A percentile compares a stretch with the other conserved stretches of the same genome.
Evolutionary conservation across 2,888 invertebrate genomes (phyloP).

Genomic region (Tachina fera): DNA sequence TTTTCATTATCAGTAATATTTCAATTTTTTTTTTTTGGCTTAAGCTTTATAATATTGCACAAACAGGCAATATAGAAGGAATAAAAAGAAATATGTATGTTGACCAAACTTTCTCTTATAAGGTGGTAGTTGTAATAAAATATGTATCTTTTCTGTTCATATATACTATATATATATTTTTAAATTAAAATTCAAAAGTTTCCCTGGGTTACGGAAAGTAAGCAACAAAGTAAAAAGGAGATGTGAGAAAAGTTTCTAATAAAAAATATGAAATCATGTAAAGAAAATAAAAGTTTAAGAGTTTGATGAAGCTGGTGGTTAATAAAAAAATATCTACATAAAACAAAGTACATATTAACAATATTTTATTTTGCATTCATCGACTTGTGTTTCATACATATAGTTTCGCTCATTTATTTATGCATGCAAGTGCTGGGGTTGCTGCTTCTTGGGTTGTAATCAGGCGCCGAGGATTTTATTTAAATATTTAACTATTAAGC

Average conservation of each 20-base stretch:
- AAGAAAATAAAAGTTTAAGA: constrained; percentile 34
- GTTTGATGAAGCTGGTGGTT: constrained; percentile 32
- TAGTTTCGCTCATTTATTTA: constrained; percentile 18
- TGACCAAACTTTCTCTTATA: constrained; percentile 45
- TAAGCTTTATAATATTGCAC: background rate
- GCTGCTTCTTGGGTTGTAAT: background rate
- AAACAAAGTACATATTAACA: constrained; percentile 8
- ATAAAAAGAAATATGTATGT: constrained; percentile 4
- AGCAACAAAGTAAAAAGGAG: too few species aligned
- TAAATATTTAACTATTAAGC: too few species aligned
- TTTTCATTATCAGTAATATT: constrained; percentile 54
- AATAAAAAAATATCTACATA: constrained; percentile 38
- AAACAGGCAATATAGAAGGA: constrained; percentile 3
- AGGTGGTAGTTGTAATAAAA: constrained; percentile 23
- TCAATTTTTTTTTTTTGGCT: constrained; percentile 22
- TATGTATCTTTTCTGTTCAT: constrained; percentile 11
- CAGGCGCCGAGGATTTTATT: background rate
- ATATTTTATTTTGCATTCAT: constrained; percentile 53
- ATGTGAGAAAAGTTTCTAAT: constrained; percentile 22
- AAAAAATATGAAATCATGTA: constrained; percentile 42
- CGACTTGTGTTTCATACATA: constrained; percentile 18
- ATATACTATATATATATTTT: constrained; percentile 17
- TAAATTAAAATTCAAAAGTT: constrained; percentile 68
- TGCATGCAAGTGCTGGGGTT: too few species aligned
- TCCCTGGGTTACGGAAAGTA: constrained; percentile 52